phyloP scores from a whole-genome alignment of 2,113 vertebrate genomes.

The Alosa alosa region DNA sequence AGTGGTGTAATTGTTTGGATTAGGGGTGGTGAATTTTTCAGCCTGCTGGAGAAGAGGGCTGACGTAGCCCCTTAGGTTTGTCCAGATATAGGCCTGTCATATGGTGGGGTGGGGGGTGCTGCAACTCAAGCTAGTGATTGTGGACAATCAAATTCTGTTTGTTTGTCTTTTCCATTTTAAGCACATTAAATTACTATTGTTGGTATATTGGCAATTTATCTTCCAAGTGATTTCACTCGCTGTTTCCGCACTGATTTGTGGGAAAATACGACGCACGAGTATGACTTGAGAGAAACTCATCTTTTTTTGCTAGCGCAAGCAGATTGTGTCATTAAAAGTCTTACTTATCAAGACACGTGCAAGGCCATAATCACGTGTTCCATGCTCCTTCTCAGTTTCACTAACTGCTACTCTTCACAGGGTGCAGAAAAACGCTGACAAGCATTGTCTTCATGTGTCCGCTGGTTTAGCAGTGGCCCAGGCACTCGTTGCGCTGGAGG shows the following conservation, averaged over 20 bases:
- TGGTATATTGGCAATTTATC: not conserved
- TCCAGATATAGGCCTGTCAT: not conserved
- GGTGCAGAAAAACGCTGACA: not conserved
- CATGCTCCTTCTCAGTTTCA: not conserved
- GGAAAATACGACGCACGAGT: not conserved
- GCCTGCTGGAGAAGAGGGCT: conserved; percentile 7
- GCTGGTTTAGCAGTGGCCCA: not conserved
- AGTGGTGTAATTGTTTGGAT: conserved; percentile 37
- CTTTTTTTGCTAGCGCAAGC: not conserved
- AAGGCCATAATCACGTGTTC: not conserved
- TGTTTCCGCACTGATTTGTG: not conserved
- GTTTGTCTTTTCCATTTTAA: not conserved
- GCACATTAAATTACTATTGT: conserved; percentile 1
- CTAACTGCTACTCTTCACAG: not conserved
- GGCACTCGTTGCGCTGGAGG: conserved; percentile 40
- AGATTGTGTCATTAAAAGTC: not conserved
- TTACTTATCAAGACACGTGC: not conserved
- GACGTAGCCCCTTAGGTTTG: conserved; percentile 21
- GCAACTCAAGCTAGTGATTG: not conserved
- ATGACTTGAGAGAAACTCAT: not conserved
- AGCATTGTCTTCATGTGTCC: not conserved
- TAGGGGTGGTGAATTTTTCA: conserved; percentile 31
- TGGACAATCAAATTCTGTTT: conserved; percentile 10
- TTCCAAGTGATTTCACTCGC: not conserved
- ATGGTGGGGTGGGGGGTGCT: not conserved